phyloP scores from a whole-genome alignment of 2,888 invertebrate genomes.

The Ochropleura plecta region DNA sequence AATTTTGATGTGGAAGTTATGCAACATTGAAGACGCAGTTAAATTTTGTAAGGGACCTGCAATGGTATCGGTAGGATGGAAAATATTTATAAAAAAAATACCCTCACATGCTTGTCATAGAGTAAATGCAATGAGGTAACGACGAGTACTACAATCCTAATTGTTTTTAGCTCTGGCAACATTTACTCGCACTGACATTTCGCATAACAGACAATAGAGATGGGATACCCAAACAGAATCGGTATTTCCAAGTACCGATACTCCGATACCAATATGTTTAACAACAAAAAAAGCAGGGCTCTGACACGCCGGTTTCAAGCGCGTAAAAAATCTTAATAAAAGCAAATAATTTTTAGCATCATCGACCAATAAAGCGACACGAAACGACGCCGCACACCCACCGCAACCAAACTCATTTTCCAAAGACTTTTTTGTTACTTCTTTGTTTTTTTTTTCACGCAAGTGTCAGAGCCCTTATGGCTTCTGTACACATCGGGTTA shows the following conservation, averaged over 20 bases:
- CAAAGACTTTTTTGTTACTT: constrained; percentile 16
- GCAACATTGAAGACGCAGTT: background rate
- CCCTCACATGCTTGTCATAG: no score
- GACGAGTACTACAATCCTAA: background rate
- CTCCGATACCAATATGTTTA: constrained; percentile 10
- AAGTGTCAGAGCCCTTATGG: constrained; percentile 67
- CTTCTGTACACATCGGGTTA: constrained; percentile 50
- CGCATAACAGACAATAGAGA: constrained; percentile 35
- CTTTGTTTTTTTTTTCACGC: constrained; percentile 41
- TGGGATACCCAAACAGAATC: constrained; percentile 34
- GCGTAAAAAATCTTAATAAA: constrained; percentile 40
- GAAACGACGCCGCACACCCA: constrained; percentile 64
- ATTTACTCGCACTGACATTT: constrained; percentile 47
- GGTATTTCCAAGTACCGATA: constrained; percentile 31
- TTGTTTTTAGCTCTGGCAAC: background rate
- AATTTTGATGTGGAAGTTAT: background rate
- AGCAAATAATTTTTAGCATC: constrained; percentile 19
- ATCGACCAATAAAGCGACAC: constrained; percentile 43
- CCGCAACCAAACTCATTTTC: constrained; percentile 61
- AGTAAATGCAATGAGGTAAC: background rate
- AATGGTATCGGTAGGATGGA: background rate
- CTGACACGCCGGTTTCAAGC: constrained; percentile 60
- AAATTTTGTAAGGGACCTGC: background rate
- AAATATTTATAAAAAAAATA: background rate
- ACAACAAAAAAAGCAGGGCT: constrained; percentile 59